Base-by-base conservation (phyloP, 2,888 invertebrate species). In the Drosophila sordidula region DNA sequence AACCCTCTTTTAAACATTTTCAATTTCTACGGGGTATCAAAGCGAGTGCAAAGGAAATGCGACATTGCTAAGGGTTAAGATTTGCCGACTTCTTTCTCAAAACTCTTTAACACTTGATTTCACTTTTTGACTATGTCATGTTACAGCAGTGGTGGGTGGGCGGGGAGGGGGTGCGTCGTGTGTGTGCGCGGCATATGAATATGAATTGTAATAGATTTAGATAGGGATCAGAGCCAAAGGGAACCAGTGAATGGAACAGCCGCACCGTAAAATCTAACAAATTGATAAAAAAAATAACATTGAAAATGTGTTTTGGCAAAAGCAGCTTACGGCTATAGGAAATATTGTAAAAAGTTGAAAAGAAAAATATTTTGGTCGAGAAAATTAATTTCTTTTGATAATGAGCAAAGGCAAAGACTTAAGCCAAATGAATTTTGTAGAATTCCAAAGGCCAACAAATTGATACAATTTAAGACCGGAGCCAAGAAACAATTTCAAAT, bases 81-180 rank as follows among this genome's bases (percentile, higher is more conserved):
- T 54, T 63, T 66, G 41, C 14, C 18, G 44, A 62, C 76, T 72
- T 66, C 41, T 52, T 75, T 67, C 51, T 75, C 42, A 78, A 87
- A 85, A 82, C 76, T 85, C 79, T 76, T 88, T 86, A 88, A 86
- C 86, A 86, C 88, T 86, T 86, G 88, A 88, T 81, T 86, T 88
- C 86, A 86, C 88, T 70, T 68, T 64, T 57, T 55, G 67, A 62
- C 76, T 64, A 51, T 52, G 66, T 67, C 70, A 70, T 54, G 22
- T n/a, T 58, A 22, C 38, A 41, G 9, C 22, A 14, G 25, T 12
- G 22, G n/a, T 14, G 8, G 41, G 34, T 11, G 32, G 32, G 11
- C 6, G 32, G 32, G 14, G 8, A 12, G 0, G 14, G 42, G 34
- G 14, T 18, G 9, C 39, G 57, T 22, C 47, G 59, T 67, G 78